A percentile compares a stretch with the other conserved stretches of the same genome.
Evolutionary conservation across 2,113 vertebrate genomes (phyloP).

Genomic region (Hemiprocne comata): DNA sequence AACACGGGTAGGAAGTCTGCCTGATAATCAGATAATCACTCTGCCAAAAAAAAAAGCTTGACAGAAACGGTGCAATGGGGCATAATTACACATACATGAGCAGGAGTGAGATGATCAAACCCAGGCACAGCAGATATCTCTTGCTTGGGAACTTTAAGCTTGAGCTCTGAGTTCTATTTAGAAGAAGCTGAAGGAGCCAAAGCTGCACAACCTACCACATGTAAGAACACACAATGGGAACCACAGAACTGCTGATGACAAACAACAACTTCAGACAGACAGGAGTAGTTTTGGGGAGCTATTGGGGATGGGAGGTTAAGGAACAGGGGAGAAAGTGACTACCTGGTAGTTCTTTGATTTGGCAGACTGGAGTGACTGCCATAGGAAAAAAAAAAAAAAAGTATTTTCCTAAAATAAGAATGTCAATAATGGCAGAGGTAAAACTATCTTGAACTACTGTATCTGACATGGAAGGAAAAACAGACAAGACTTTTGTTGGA

Average conservation of each 20-base stretch:
- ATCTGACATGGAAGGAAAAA: neutral
- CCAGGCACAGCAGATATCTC: neutral
- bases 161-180: neutral
- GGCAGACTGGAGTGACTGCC: neutral
- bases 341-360: neutral
- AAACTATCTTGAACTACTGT: neutral
- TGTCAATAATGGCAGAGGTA: neutral
- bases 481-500: neutral
- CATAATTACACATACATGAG: neutral
- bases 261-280: fast-evolving
- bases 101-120: neutral
- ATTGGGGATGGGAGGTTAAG: neutral
- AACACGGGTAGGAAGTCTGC: neutral
- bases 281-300: neutral
- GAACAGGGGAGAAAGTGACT: neutral
- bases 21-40: neutral
- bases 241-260: fast-evolving
- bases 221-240: neutral
- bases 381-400: neutral
- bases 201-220: neutral
- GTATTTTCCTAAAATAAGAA: neutral
- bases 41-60: neutral
- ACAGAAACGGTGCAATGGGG: neutral
- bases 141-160: neutral
- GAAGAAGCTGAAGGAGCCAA: neutral